Conservation (phyloP, 1,140 invertebrate genomes). For the Acromyrmex charruanus region DNA sequence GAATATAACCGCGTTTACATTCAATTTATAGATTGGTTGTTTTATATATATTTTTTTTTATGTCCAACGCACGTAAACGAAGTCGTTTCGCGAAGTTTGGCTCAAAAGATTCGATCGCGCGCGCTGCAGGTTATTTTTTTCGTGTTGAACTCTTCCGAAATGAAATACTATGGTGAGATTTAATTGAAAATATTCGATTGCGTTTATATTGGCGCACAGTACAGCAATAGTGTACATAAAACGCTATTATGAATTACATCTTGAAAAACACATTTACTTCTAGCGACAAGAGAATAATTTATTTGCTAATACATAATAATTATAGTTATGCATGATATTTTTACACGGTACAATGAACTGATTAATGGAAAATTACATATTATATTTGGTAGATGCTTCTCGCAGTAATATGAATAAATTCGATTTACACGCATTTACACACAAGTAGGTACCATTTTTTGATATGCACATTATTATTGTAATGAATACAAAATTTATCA, state of each 20-base stretch:
- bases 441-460: constrained; percentile 1
- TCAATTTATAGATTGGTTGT: constrained; percentile 11
- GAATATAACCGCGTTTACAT: constrained; percentile 48
- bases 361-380: constrained; percentile 37
- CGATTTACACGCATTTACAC: background rate
- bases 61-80: background rate
- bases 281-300: background rate
- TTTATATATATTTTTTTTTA: constrained; percentile 5
- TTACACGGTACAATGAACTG: background rate
- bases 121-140: constrained; percentile 38
- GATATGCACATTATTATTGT: constrained; percentile 3
- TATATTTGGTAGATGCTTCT: background rate
- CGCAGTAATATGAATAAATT: constrained; percentile 5
- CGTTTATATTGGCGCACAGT: constrained; percentile 19
- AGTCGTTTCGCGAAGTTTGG: constrained; percentile 33
- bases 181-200: constrained; percentile 56
- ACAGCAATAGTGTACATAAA: constrained; percentile 23
- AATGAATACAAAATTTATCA: constrained; percentile 28
- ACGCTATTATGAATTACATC: constrained; percentile 29
- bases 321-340: background rate
- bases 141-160: background rate
- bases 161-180: constrained; percentile 36
- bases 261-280: constrained; percentile 15
- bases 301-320: constrained; percentile 17
- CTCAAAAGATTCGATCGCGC: constrained; percentile 42